phyloP scores from a whole-genome alignment of 2,888 invertebrate genomes.

The Dynastes grantii region DNA sequence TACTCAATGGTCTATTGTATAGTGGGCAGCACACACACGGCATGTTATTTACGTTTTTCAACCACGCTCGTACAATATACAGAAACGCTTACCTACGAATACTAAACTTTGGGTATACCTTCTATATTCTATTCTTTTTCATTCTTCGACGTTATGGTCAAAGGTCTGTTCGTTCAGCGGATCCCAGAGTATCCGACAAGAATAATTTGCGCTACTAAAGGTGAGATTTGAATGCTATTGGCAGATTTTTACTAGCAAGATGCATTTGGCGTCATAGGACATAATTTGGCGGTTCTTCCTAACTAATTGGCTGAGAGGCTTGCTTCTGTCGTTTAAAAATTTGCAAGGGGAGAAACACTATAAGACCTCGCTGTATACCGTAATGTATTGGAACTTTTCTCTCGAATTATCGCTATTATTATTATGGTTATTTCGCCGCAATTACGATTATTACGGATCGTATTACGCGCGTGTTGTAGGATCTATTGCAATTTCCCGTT shows the following conservation, averaged over 20 bases:
- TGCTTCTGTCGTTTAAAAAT: no score
- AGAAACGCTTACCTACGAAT: slow-evolving; percentile 20
- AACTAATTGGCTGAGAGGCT: no score
- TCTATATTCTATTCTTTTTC: no score
- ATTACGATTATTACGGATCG: slow-evolving; percentile 32
- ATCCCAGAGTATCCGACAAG: not conserved
- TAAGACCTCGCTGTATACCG: not conserved
- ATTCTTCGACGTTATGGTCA: not conserved
- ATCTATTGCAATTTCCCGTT: slow-evolving; percentile 34
- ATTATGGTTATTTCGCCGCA: slow-evolving; percentile 6
- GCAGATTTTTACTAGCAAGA: no score
- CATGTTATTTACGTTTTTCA: slow-evolving; percentile 35
- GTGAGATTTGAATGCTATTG: no score
- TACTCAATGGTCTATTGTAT: slow-evolving; percentile 4
- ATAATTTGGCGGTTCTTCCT: not conserved
- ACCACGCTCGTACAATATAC: not conserved
- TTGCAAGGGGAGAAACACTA: no score
- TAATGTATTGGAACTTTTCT: slow-evolving; percentile 16
- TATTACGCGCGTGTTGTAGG: slow-evolving; percentile 34
- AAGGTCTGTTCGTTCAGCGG: not conserved
- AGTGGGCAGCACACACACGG: slow-evolving; percentile 30
- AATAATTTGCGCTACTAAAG: no score
- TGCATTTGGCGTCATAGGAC: no score
- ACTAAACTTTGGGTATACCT: not conserved
- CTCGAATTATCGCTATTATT: slow-evolving; percentile 21